phyloP scores from a whole-genome alignment of 2,797 vertebrate species.

The Hippopotamyrus pictus region DNA sequence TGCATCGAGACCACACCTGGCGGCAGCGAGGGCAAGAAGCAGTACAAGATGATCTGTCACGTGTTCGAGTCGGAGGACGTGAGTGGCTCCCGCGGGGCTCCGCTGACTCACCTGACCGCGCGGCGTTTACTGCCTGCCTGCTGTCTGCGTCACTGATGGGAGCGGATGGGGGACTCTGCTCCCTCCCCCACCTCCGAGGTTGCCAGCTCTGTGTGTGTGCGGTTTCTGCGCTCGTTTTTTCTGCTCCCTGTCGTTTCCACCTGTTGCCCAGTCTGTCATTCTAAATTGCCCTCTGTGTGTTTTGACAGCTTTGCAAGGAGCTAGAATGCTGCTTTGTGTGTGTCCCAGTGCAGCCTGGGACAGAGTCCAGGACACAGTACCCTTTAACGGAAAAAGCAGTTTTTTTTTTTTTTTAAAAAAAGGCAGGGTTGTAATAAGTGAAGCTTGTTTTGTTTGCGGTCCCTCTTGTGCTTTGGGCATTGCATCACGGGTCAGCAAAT shows the following conservation, averaged over 20 bases:
- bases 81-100: slow-evolving; percentile 52
- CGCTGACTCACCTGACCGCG: background rate
- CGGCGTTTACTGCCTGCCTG: background rate
- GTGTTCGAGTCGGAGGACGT: slow-evolving; percentile 98
- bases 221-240: background rate
- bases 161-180: background rate
- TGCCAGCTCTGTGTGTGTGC: background rate
- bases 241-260: background rate
- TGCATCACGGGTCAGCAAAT: background rate
- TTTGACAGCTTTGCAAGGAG: background rate
- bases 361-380: background rate
- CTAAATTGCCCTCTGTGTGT: background rate
- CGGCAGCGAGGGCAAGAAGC: slow-evolving; percentile 87
- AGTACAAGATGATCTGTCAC: slow-evolving; percentile 99
- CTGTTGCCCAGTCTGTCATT: background rate
- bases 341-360: background rate
- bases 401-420: background rate
- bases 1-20: slow-evolving; percentile 96
- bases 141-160: background rate
- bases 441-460: background rate
- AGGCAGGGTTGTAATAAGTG: background rate
- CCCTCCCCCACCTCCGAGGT: background rate
- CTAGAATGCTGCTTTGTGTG: background rate
- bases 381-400: background rate
- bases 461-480: background rate